Percentiles rank a stretch among this genome's conserved stretches.
Conservation (phyloP, 2,888 invertebrate genomes). For the Drosophila percnosoma region DNA sequence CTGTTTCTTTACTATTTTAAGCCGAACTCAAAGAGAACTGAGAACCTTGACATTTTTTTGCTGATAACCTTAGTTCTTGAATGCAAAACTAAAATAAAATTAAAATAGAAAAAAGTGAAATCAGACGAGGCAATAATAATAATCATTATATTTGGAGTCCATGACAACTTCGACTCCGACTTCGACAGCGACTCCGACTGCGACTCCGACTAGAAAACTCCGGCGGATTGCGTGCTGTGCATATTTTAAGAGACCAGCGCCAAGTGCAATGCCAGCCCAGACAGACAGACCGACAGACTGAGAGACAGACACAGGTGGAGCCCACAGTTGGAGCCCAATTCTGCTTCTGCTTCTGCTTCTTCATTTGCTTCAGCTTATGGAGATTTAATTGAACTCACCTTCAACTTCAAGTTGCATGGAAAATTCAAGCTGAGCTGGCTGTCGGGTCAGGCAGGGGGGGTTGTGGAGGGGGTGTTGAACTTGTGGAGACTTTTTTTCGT, state of each 20-base stretch:
- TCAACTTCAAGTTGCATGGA: slow-evolving; percentile 59
- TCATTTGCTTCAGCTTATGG: slow-evolving; percentile 29
- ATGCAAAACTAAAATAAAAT: slow-evolving; percentile 1
- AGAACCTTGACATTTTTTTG: slow-evolving; percentile 34
- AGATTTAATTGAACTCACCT: slow-evolving; percentile 68
- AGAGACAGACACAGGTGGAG: slow-evolving; percentile 12
- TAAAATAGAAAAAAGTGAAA: slow-evolving; percentile 44
- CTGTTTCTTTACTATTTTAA: background rate
- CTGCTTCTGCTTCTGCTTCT: slow-evolving; percentile 4
- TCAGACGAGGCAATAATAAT: slow-evolving; percentile 29
- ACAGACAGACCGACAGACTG: background rate
- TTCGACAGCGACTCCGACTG: slow-evolving; percentile 20
- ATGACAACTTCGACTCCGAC: slow-evolving; percentile 28
- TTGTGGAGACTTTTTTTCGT: slow-evolving; percentile 48
- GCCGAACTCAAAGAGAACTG: background rate
- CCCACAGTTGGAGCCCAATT: slow-evolving; percentile 4
- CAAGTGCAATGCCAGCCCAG: slow-evolving; percentile 61
- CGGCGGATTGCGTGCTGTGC: slow-evolving; percentile 65
- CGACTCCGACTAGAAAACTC: slow-evolving; percentile 3
- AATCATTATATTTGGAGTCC: slow-evolving; percentile 18
- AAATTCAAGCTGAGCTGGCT: slow-evolving; percentile 25
- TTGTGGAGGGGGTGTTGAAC: slow-evolving; percentile 42
- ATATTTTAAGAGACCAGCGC: slow-evolving; percentile 62
- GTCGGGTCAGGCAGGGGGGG: background rate
- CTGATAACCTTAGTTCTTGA: slow-evolving; percentile 33